These are phyloP conservation scores for Automeris io DNA, from an alignment of 2,888 invertebrate species.

Conservation along the genomic window DNA sequence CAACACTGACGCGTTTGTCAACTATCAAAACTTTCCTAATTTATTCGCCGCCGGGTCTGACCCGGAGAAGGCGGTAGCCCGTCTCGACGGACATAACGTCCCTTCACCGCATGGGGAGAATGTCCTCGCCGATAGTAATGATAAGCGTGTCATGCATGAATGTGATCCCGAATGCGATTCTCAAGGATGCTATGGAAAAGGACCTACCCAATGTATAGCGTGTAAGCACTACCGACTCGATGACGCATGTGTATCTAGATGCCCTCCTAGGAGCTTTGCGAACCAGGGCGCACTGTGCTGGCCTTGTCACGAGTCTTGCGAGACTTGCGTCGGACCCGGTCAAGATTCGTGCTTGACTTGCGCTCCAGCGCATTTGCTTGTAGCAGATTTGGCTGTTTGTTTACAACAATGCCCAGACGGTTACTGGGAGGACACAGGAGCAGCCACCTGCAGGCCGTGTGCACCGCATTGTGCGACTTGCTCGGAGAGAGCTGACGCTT, in stretches of 20 bases:
- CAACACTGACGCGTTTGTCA: constrained; percentile 82
- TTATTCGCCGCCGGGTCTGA: constrained; percentile 88
- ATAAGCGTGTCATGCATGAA: constrained; percentile 79
- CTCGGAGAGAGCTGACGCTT: constrained; percentile 87
- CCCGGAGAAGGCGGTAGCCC: constrained; percentile 85
- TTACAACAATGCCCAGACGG: constrained; percentile 92
- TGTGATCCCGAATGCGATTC: constrained; percentile 88
- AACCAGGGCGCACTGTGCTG: constrained; percentile 89
- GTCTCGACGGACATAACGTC: constrained; percentile 79
- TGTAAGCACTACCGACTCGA: constrained; percentile 89
- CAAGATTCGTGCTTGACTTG: constrained; percentile 91
- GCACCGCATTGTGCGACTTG: constrained; percentile 92
- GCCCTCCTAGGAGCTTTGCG: constrained; percentile 89
- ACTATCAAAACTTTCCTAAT: constrained; percentile 87
- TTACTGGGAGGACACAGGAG: constrained; percentile 87
- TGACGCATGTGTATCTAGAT: constrained; percentile 89
- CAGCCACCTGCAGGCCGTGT: constrained; percentile 89
- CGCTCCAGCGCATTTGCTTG: constrained; percentile 88
- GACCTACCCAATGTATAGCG: constrained; percentile 88
- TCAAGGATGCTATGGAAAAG: constrained; percentile 90
- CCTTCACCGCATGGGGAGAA: constrained; percentile 78
- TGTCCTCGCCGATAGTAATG: constrained; percentile 78
- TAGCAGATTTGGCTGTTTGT: constrained; percentile 90
- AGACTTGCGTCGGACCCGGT: constrained; percentile 91
- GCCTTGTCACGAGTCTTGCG: constrained; percentile 93